Percentiles rank a stretch among this genome's conserved stretches.
These are phyloP conservation scores for Saturnia pavonia DNA, from an alignment of 2,888 invertebrate species.

Conservation along the genomic window DNA sequence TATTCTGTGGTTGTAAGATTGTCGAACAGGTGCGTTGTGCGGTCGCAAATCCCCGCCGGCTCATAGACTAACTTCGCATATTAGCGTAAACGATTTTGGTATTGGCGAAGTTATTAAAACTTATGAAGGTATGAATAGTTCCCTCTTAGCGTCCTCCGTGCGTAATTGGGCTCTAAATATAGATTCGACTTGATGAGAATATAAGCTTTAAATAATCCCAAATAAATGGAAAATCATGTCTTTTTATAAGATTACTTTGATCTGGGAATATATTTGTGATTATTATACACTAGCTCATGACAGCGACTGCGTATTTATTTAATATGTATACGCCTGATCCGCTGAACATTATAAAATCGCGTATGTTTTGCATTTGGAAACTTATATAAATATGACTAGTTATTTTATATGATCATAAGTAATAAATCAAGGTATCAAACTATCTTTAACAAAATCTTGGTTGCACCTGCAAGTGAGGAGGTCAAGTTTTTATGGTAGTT, in stretches of 20 bases:
- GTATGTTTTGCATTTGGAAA: too few relatives aligned
- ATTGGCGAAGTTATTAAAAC: slow-evolving; percentile 21
- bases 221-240: background rate
- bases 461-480: too few relatives aligned
- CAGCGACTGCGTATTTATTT: background rate
- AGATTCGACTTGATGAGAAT: background rate
- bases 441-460: too few relatives aligned
- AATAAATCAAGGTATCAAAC: too few relatives aligned
- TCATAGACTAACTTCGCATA: slow-evolving; percentile 21
- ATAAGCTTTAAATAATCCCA: background rate
- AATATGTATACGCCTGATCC: too few relatives aligned
- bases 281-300: background rate
- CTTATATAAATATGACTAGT: too few relatives aligned
- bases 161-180: background rate
- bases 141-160: slow-evolving; percentile 5
- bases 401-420: too few relatives aligned
- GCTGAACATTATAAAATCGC: too few relatives aligned
- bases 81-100: slow-evolving; percentile 23
- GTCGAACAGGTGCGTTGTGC: slow-evolving; percentile 18
- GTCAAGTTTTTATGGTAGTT: too few relatives aligned
- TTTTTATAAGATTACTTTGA: background rate
- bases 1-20: slow-evolving; percentile 4
- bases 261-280: background rate
- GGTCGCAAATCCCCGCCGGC: slow-evolving; percentile 20
- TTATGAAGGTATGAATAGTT: slow-evolving; percentile 21